Conservation (phyloP, 2,888 invertebrate species). For the Heliothis peltigera region DNA sequence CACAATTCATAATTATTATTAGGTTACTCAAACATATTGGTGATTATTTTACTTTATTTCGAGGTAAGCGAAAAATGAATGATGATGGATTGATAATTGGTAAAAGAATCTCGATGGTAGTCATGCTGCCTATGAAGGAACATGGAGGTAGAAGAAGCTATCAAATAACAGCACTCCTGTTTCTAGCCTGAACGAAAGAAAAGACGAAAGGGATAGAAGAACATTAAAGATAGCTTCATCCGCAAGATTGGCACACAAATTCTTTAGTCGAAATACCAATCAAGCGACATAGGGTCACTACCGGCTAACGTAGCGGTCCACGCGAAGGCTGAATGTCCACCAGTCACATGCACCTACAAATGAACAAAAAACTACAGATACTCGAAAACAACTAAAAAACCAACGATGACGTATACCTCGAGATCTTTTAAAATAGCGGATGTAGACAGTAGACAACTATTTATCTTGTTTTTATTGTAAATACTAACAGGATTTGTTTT, state of each 20-base stretch:
- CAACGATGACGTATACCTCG: constrained; percentile 35
- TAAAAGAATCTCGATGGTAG: background rate
- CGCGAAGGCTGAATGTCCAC: background rate
- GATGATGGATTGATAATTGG: background rate
- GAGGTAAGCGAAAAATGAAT: background rate
- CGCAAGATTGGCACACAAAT: background rate
- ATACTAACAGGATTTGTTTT: constrained; percentile 58
- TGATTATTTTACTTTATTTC: no score
- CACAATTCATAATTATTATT: background rate
- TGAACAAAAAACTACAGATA: constrained; percentile 22
- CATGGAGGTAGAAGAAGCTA: background rate
- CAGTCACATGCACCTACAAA: background rate
- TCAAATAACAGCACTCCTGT: background rate
- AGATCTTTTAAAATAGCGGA: constrained; percentile 42
- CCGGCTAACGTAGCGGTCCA: constrained; percentile 1
- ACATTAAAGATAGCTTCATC: background rate
- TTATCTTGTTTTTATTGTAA: constrained; percentile 42
- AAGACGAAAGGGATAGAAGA: background rate
- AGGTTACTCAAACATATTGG: background rate
- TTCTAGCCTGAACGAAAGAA: background rate
- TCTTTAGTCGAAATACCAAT: background rate
- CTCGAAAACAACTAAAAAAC: constrained; percentile 27
- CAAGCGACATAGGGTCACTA: background rate
- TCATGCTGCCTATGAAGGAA: background rate
- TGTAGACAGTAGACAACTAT: constrained; percentile 50